Evolutionary conservation across 2,888 invertebrate species (phyloP).

Genomic region (Watsonalla cultraria): DNA sequence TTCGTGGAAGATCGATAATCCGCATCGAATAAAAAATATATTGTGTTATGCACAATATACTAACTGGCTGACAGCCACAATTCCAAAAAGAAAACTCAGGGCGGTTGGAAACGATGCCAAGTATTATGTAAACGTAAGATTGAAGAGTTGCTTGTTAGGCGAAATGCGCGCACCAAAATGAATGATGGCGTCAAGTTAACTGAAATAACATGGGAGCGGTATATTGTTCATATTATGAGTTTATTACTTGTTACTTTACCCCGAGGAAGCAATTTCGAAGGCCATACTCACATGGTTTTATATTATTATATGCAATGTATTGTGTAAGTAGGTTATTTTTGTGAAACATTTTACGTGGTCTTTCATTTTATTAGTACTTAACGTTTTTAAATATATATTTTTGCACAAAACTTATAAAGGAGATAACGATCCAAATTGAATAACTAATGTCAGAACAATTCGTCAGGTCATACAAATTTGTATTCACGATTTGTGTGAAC

Average conservation of each 20-base stretch:
- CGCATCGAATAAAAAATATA: constrained; percentile 27
- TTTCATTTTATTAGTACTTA: too few relatives aligned
- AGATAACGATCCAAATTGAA: too few relatives aligned
- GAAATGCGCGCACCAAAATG: constrained; percentile 34
- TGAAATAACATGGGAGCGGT: neutral
- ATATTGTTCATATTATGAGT: neutral
- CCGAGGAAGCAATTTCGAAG: constrained; percentile 10
- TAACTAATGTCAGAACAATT: too few relatives aligned
- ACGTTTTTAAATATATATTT: too few relatives aligned
- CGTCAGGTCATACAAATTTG: too few relatives aligned
- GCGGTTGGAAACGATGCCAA: constrained; percentile 57
- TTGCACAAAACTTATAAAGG: too few relatives aligned
- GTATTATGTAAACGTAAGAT: constrained; percentile 52
- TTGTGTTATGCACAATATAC: constrained; percentile 46
- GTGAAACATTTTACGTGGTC: too few relatives aligned
- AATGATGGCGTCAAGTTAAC: constrained; percentile 6
- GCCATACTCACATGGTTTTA: neutral
- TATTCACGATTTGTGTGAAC: too few relatives aligned
- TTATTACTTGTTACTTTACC: constrained; percentile 6
- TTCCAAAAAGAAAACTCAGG: constrained; percentile 44
- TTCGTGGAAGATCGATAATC: constrained; percentile 27
- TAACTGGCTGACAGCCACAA: constrained; percentile 57
- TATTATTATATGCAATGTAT: neutral
- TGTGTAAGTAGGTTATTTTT: too few relatives aligned
- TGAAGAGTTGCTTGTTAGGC: constrained; percentile 56